Conservation (phyloP, 1,140 invertebrate species). For the Hyles euphorbiae region DNA sequence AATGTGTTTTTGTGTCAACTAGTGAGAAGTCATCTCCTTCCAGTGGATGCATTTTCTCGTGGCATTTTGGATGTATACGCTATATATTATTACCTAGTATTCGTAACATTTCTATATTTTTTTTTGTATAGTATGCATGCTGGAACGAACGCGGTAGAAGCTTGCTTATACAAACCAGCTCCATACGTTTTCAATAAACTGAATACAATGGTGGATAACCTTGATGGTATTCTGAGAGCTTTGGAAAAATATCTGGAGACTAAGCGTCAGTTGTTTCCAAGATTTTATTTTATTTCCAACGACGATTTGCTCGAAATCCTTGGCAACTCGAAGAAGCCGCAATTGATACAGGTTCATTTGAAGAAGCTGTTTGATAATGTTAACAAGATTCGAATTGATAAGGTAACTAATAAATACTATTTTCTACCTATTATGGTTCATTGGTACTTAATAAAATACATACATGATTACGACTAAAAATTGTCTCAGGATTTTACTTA, state of each 20-base stretch:
- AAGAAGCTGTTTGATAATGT: slow-evolving; percentile 92
- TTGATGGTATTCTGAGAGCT: slow-evolving; percentile 83
- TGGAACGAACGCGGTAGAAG: slow-evolving; percentile 75
- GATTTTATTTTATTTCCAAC: slow-evolving; percentile 90
- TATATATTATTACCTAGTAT: too few species aligned
- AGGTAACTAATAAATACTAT: slow-evolving; percentile 57
- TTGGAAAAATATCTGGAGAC: slow-evolving; percentile 90
- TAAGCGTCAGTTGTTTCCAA: slow-evolving; percentile 88
- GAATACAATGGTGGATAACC: slow-evolving; percentile 78
- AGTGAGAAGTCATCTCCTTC: too few species aligned
- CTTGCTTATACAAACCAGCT: slow-evolving; percentile 74
- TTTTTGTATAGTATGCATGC: slow-evolving; percentile 65
- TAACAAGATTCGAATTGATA: slow-evolving; percentile 83
- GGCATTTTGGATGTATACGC: neutral
- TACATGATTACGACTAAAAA: neutral
- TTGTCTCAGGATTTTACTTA: neutral
- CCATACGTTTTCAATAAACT: slow-evolving; percentile 79
- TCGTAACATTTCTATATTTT: slow-evolving; percentile 10
- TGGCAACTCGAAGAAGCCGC: slow-evolving; percentile 87
- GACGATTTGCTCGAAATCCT: slow-evolving; percentile 92
- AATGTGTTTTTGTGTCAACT: too few species aligned
- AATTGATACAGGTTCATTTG: slow-evolving; percentile 87
- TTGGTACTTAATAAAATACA: too few species aligned
- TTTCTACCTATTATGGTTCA: too few species aligned
- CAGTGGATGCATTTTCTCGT: too few species aligned